phyloP scores from a whole-genome alignment of 2,888 invertebrate species.

The Platerodrilus igneus region DNA sequence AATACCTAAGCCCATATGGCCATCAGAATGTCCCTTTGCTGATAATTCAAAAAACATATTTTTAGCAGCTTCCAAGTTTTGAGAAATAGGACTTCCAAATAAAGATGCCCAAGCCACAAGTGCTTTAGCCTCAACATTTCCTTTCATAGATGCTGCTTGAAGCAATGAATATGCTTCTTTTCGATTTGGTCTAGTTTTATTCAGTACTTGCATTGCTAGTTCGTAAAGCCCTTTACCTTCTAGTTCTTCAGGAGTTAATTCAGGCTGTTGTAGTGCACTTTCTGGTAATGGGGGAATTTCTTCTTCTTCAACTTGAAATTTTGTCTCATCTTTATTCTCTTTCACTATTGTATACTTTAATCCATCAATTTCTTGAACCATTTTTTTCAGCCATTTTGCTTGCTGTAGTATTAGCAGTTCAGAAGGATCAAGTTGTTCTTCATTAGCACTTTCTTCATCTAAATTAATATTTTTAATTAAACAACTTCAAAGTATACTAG shows the following conservation, averaged over 20 bases:
- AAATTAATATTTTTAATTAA: too few species aligned
- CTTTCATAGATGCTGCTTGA: conserved; percentile 72
- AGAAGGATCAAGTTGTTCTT: conserved; percentile 34
- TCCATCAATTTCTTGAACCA: conserved; percentile 46
- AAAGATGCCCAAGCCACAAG: conserved; percentile 85
- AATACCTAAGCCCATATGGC: conserved; percentile 71
- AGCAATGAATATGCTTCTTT: conserved; percentile 71
- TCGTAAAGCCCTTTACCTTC: conserved; percentile 75
- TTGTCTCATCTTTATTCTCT: conserved; percentile 32
- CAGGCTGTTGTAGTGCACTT: conserved; percentile 45
- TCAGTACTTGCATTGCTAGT: conserved; percentile 63
- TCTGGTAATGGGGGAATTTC: conserved; percentile 53
- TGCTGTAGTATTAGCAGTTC: conserved; percentile 42
- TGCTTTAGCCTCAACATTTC: conserved; percentile 77
- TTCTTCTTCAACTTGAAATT: conserved; percentile 50
- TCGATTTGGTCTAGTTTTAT: conserved; percentile 68
- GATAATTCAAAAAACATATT: conserved; percentile 72
- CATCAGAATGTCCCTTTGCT: conserved; percentile 75
- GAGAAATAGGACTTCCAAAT: conserved; percentile 73
- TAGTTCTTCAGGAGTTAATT: conserved; percentile 60
- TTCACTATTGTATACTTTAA: conserved; percentile 43
- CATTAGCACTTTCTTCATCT: conserved; percentile 34
- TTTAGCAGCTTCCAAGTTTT: conserved; percentile 72
- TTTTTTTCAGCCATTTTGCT: conserved; percentile 48
- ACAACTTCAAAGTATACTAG: conserved; percentile 36